phyloP scores from a whole-genome alignment of 2,113 vertebrate species.

The Sylvilagus bachmani region DNA sequence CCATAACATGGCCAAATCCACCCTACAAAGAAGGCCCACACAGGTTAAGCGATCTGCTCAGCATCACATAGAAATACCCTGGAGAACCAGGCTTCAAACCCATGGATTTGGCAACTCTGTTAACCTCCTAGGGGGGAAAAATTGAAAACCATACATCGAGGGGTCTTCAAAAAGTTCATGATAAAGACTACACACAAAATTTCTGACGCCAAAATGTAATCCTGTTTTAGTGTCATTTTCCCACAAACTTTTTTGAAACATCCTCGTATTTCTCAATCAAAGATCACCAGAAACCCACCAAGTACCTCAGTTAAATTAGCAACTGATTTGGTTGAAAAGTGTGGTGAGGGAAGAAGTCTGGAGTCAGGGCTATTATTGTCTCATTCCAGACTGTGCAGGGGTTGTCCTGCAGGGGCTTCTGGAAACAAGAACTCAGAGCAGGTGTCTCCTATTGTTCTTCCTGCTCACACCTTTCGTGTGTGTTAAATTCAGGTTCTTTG shows the following conservation, averaged over 20 bases:
- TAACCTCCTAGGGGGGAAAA: not conserved
- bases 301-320: not conserved
- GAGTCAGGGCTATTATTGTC: not conserved
- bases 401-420: not conserved
- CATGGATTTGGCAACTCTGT: not conserved
- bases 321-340: not conserved
- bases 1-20: not conserved
- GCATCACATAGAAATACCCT: not conserved
- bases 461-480: rapidly evolving
- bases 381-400: not conserved
- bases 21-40: not conserved
- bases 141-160: no score
- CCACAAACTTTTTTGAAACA: no score
- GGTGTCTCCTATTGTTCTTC: not conserved
- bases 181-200: no score
- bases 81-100: not conserved
- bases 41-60: not conserved
- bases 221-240: no score
- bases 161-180: no score
- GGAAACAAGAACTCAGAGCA: not conserved
- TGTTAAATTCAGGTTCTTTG: not conserved
- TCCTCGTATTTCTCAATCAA: not conserved
- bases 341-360: not conserved
- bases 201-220: no score
- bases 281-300: not conserved